A percentile compares a stretch with the other conserved stretches of the same genome.
These are phyloP conservation scores for Dicaeum eximium DNA, from an alignment of 2,113 vertebrate genomes.

Conservation along the genomic window DNA sequence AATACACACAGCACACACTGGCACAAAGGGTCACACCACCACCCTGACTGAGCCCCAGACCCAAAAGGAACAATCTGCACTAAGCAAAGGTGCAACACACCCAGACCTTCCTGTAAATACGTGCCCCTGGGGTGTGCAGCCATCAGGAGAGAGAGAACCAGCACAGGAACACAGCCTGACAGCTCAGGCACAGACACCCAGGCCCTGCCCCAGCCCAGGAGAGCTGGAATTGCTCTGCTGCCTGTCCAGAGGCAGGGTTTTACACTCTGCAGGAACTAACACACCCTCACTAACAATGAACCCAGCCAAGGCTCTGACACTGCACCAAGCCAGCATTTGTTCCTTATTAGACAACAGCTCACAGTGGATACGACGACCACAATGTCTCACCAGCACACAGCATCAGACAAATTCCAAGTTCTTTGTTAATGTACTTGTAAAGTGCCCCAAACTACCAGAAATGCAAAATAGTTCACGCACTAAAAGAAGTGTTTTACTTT, in stretches of 20 bases:
- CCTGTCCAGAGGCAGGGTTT: neutral
- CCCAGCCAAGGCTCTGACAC: neutral
- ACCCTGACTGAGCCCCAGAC: neutral
- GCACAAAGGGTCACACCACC: neutral
- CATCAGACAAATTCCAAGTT: neutral
- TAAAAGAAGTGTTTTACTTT: neutral
- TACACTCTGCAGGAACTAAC: neutral
- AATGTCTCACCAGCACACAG: neutral
- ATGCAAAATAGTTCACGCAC: neutral
- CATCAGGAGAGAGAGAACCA: neutral
- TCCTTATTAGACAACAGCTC: neutral
- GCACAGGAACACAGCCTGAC: neutral
- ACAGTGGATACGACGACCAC: neutral
- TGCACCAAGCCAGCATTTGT: neutral
- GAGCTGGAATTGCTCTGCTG: neutral
- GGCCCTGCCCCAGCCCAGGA: neutral
- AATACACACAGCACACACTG: neutral
- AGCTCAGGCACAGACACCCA: neutral
- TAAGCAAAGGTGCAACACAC: neutral
- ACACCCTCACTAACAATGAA: neutral
- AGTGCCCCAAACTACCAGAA: neutral
- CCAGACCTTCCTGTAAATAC: neutral
- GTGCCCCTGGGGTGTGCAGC: neutral
- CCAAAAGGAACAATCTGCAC: neutral
- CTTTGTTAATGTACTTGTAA: neutral